These are phyloP conservation scores for Caenorhabditis wallacei DNA, from an alignment of 2,888 invertebrate species.

Conservation along the genomic window DNA sequence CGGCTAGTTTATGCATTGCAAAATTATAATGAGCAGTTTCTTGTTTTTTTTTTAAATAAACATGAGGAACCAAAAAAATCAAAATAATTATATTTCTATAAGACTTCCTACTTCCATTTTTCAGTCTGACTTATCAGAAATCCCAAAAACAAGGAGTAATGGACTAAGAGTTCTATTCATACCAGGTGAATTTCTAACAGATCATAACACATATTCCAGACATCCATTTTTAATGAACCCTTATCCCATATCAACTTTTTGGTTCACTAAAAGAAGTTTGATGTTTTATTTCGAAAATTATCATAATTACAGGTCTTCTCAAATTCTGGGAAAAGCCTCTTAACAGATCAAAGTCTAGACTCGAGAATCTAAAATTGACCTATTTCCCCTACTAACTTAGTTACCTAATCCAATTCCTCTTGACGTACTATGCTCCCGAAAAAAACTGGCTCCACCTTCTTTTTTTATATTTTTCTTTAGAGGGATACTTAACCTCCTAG, in stretches of 20 bases:
- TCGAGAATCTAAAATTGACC: constrained; percentile 3
- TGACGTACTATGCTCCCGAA: constrained; percentile 28
- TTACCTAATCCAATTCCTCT: constrained; percentile 1
- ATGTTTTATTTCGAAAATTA: background rate
- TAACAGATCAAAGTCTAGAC: constrained; percentile 10
- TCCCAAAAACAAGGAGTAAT: too few species aligned
- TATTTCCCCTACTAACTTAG: background rate
- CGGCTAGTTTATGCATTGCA: too few species aligned
- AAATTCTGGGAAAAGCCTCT: background rate
- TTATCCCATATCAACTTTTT: background rate
- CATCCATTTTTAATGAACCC: background rate
- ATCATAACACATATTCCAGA: background rate
- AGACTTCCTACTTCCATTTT: too few species aligned
- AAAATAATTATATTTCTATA: too few species aligned
- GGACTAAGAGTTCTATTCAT: too few species aligned
- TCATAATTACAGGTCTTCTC: background rate
- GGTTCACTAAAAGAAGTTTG: too few species aligned
- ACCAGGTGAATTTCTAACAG: background rate
- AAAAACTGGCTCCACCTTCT: background rate
- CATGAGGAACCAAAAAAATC: too few species aligned
- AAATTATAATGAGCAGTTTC: too few species aligned
- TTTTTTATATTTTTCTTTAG: background rate
- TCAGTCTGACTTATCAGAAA: too few species aligned
- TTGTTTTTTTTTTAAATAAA: too few species aligned
- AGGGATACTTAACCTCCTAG: background rate